These are phyloP conservation scores for Oreochromis spilurus DNA, from an alignment of 2,113 vertebrate species.

Conservation along the genomic window DNA sequence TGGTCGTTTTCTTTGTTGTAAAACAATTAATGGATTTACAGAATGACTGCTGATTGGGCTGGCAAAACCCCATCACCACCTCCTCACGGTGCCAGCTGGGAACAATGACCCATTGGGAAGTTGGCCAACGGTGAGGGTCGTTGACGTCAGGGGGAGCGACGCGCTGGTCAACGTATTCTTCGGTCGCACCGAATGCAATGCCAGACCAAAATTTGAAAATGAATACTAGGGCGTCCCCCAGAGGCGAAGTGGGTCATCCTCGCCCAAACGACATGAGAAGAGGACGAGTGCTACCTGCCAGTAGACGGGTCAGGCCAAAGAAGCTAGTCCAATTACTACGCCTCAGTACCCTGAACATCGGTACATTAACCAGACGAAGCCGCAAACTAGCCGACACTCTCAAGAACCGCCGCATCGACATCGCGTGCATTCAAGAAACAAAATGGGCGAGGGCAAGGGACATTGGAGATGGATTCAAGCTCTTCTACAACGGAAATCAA, in stretches of 20 bases:
- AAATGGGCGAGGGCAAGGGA: neutral
- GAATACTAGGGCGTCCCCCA: neutral
- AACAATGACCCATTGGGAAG: neutral
- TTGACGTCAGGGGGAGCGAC: neutral
- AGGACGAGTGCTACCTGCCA: neutral
- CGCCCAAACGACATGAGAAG: neutral
- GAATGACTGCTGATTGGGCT: neutral
- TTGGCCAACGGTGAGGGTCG: neutral
- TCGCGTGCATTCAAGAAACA: neutral
- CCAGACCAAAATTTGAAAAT: neutral
- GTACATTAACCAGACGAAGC: neutral
- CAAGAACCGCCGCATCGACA: neutral
- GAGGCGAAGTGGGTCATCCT: neutral
- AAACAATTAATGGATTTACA: neutral
- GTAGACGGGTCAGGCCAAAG: neutral
- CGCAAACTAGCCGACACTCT: neutral
- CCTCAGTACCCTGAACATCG: neutral
- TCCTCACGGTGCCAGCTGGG: neutral
- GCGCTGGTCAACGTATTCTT: neutral
- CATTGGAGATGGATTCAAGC: neutral
- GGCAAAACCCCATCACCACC: neutral
- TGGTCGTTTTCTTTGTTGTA: neutral
- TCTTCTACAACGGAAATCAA: neutral
- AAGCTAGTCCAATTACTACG: neutral
- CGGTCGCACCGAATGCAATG: neutral